Percentiles rank a stretch among this genome's conserved stretches.
These are phyloP conservation scores for Netelia melanura DNA, from an alignment of 2,888 invertebrate species.

Conservation along the genomic window DNA sequence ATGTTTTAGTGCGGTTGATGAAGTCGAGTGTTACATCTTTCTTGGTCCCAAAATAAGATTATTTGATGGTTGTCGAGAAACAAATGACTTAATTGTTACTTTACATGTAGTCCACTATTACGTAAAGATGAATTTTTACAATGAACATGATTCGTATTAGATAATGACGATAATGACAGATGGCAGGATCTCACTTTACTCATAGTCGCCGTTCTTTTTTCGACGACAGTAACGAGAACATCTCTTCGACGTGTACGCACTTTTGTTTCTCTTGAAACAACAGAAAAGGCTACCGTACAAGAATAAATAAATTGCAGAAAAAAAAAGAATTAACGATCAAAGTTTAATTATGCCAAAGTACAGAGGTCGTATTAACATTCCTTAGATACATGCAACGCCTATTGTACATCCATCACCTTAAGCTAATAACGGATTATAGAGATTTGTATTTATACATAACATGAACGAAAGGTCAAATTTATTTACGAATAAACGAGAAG, in stretches of 20 bases:
- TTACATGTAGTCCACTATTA: slow-evolving; percentile 21
- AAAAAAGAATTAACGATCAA: slow-evolving; percentile 55
- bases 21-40: slow-evolving; percentile 30
- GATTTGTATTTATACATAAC: slow-evolving; percentile 51
- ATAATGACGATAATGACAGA: slow-evolving; percentile 33
- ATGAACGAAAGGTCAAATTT: slow-evolving; percentile 56
- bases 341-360: slow-evolving; percentile 81
- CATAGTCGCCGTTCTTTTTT: slow-evolving; percentile 3
- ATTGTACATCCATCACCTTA: slow-evolving; percentile 82
- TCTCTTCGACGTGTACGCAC: slow-evolving; percentile 16
- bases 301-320: slow-evolving; percentile 57
- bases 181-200: slow-evolving; percentile 10
- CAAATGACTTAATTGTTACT: slow-evolving; percentile 46
- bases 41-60: background rate
- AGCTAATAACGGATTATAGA: slow-evolving; percentile 66
- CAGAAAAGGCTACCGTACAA: slow-evolving; percentile 24
- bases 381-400: slow-evolving; percentile 81
- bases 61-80: slow-evolving; percentile 19
- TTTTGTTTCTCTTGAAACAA: slow-evolving; percentile 16
- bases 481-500: slow-evolving; percentile 52
- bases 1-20: slow-evolving; percentile 13
- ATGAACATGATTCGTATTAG: slow-evolving; percentile 23
- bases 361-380: slow-evolving; percentile 81
- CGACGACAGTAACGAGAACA: slow-evolving; percentile 29
- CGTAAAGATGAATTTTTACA: slow-evolving; percentile 36